These are phyloP conservation scores for Palythoa heliodiscus DNA, from an alignment of 92 coral and sea anemone species.

Conservation along the genomic window DNA sequence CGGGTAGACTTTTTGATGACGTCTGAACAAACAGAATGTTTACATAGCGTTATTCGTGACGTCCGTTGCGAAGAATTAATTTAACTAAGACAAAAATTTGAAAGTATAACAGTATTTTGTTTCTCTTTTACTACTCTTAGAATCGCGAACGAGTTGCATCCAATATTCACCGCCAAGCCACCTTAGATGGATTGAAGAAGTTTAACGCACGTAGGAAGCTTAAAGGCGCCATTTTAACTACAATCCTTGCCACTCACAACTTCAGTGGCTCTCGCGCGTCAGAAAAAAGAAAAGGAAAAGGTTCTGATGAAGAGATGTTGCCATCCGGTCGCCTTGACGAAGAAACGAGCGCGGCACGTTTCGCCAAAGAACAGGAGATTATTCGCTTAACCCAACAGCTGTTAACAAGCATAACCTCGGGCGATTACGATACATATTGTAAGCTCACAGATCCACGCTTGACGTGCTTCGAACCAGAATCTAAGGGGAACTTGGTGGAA, in stretches of 20 bases:
- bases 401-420: slow-evolving; percentile 87
- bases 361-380: slow-evolving; percentile 82
- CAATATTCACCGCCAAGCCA: slow-evolving; percentile 94
- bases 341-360: slow-evolving; percentile 52
- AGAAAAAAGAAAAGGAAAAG: slow-evolving; percentile 72
- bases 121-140: slow-evolving; percentile 42
- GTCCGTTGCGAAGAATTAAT: neutral
- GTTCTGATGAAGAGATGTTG: slow-evolving; percentile 80
- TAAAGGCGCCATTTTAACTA: slow-evolving; percentile 94
- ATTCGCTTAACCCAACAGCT: slow-evolving; percentile 89
- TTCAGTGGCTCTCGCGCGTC: slow-evolving; percentile 67
- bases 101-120: neutral
- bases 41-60: neutral
- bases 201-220: slow-evolving; percentile 98
- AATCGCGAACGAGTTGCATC: slow-evolving; percentile 97
- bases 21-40: neutral
- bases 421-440: slow-evolving; percentile 87
- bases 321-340: slow-evolving; percentile 53
- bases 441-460: slow-evolving; percentile 84
- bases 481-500: slow-evolving; percentile 90
- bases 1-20: neutral
- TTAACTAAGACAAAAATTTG: neutral
- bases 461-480: slow-evolving; percentile 80
- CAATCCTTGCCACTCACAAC: slow-evolving; percentile 86
- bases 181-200: slow-evolving; percentile 90